phyloP scores from a whole-genome alignment of 1,140 invertebrate species.

The Eupeodes corollae region DNA sequence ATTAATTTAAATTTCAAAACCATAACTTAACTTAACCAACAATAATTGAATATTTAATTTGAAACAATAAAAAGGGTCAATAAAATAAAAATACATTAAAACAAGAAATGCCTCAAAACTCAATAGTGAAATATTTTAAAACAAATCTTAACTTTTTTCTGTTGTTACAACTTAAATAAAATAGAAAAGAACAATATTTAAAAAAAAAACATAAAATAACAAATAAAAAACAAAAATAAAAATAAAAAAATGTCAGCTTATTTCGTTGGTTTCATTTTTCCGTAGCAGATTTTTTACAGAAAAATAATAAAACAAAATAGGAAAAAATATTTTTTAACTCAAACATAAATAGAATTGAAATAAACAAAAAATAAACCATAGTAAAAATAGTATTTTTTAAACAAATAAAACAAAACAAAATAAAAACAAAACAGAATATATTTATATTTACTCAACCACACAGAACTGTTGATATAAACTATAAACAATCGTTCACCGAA shows the following conservation, averaged over 20 bases:
- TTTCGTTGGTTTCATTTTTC: conserved; percentile 3
- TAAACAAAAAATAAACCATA: not conserved
- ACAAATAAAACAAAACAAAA: not conserved
- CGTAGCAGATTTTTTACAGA: not conserved
- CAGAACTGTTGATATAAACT: too few relatives aligned
- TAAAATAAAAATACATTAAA: too few relatives aligned
- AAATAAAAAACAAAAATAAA: not conserved
- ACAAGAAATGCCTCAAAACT: too few relatives aligned
- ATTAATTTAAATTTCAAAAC: too few relatives aligned
- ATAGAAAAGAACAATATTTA: not conserved
- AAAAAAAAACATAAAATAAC: not conserved
- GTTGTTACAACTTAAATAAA: not conserved
- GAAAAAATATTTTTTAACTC: too few relatives aligned
- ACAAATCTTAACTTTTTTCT: not conserved
- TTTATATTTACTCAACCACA: too few relatives aligned
- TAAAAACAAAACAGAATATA: not conserved
- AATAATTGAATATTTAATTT: too few relatives aligned
- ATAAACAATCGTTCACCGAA: too few relatives aligned
- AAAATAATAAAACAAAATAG: not conserved
- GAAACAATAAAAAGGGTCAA: too few relatives aligned
- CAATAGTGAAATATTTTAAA: too few relatives aligned
- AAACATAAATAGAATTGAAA: too few relatives aligned
- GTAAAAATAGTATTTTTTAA: not conserved
- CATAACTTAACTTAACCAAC: too few relatives aligned
- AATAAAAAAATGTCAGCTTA: not conserved